Evolutionary conservation across 2,113 vertebrate species (phyloP), one percentile per base, ranked within the genome.

Genomic region (Dicerorhinus sumatrensis): DNA sequence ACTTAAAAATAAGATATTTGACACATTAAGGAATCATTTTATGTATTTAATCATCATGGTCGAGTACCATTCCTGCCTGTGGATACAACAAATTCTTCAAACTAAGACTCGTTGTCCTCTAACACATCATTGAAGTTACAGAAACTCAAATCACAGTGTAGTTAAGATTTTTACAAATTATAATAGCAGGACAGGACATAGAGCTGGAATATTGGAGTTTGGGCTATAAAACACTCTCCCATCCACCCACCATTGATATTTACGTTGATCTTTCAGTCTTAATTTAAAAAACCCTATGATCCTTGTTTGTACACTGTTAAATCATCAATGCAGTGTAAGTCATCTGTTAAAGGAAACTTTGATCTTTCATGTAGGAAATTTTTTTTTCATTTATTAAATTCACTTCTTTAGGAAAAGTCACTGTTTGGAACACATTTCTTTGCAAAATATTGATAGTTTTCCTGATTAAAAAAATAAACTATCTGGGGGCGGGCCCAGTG

Each of bases 21-120:
- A 99, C 98, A 99, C 99, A 0, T 99, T 99, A 99, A 99, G 99
- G 98, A 99, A 99, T 98, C 99, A 76, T 99, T 99, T 98, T 99
- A 99, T 98, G 99, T 99, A 96, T 99, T 99, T 99, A 99, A 99
- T 97, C 99, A 99, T 97, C 99, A 99, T 91, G 99, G 99, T 85
- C 98, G 99, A 98, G 98, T 99, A 97, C 98, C 99, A 70, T 99
- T 99, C 98, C 98, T 99, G 97, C 95, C 99, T 67, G 99, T 99
- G 6, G 99, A 99, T 88, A 98, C 98, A 93, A 98, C 99, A 97
- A 98, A 98, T 97, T 98, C 99, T 56, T 99, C 99, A 98, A 99
- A 98, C 96, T 98, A 99, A 98, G 99, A 99, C 97, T 99, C 98
- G 51, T 98, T 99, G 97, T 98, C 98, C 62, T 99, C 99, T 98